These are phyloP conservation scores for Gymnorhina tibicen DNA, from an alignment of 2,113 vertebrate species.

Conservation along the genomic window DNA sequence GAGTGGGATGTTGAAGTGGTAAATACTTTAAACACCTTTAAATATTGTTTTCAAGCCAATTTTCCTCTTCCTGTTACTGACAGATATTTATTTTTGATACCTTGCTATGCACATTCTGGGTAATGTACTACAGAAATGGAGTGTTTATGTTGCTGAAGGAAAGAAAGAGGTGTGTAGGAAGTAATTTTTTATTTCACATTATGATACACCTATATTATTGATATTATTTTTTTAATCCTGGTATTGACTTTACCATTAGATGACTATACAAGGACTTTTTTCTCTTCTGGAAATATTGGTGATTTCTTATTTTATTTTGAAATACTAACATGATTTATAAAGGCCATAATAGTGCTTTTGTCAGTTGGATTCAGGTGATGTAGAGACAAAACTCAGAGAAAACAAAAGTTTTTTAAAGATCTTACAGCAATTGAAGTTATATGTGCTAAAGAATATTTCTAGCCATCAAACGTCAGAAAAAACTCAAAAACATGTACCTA, in stretches of 20 bases:
- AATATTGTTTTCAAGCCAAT: neutral
- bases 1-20: neutral
- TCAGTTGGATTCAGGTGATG: neutral
- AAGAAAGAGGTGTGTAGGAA: neutral
- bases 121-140: neutral
- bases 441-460: neutral
- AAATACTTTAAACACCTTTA: neutral
- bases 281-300: neutral
- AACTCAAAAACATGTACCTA: neutral
- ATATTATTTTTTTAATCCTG: neutral
- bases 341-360: neutral
- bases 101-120: neutral
- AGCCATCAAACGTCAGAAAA: neutral
- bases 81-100: neutral
- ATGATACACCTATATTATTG: neutral
- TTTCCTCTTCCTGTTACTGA: neutral
- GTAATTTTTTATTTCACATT: neutral
- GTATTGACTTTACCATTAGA: neutral
- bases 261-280: neutral
- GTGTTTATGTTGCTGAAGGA: neutral
- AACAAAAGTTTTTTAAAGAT: neutral
- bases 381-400: neutral
- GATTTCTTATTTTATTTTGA: neutral
- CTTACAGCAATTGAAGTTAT: neutral
- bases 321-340: neutral